phyloP scores from a whole-genome alignment of 2,888 invertebrate species.

The Strigamia transsilvanica region DNA sequence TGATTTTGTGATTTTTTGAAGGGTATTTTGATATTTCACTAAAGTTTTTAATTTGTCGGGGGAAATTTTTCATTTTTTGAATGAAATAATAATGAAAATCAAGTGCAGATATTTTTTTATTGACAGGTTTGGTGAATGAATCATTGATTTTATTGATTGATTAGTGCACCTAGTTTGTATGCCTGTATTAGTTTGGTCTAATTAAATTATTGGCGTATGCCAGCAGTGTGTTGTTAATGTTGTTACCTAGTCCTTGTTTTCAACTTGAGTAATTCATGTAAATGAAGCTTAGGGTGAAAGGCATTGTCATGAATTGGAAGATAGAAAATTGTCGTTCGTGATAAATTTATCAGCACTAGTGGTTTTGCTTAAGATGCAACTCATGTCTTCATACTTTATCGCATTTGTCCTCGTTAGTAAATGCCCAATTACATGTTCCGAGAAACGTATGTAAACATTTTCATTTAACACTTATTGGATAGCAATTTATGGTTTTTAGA shows the following conservation, averaged over 20 bases:
- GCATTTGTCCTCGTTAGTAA: conserved; percentile 44
- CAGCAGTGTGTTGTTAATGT: not conserved
- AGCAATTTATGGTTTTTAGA: not conserved
- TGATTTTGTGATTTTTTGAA: too few relatives aligned
- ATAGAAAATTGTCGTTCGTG: not conserved
- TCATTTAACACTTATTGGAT: not conserved
- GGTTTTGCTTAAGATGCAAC: conserved; percentile 36
- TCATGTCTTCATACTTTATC: conserved; percentile 12
- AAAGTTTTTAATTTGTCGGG: too few relatives aligned
- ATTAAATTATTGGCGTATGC: not conserved
- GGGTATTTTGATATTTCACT: too few relatives aligned
- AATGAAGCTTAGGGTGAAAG: conserved; percentile 11
- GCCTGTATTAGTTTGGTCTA: not conserved
- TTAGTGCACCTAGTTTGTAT: not conserved
- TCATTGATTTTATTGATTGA: conserved; percentile 11
- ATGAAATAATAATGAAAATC: too few relatives aligned
- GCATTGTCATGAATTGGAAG: conserved; percentile 2
- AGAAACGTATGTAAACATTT: conserved; percentile 31
- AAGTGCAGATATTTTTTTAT: not conserved
- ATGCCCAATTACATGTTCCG: conserved; percentile 1
- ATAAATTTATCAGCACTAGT: conserved; percentile 21
- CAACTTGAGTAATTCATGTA: conserved; percentile 19
- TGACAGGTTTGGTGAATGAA: not conserved
- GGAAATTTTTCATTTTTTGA: too few relatives aligned
- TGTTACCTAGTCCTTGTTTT: not conserved